Conservation (phyloP, 2,797 vertebrate species). For the Protosalanx chinensis region DNA sequence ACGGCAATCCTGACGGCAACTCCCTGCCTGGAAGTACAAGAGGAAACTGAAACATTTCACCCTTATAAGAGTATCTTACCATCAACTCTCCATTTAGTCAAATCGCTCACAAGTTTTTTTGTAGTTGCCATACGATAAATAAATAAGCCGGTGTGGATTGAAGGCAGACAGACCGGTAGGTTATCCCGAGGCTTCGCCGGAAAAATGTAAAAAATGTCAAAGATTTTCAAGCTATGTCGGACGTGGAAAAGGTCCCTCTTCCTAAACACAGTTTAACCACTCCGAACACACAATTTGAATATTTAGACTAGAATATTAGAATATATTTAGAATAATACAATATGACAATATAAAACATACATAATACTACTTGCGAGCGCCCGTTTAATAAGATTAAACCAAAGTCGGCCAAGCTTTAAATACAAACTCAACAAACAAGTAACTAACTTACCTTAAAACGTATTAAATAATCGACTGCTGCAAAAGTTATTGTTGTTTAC, state of each 20-base stretch:
- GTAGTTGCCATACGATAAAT: not conserved
- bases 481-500: conserved; percentile 11
- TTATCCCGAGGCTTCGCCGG: conserved; percentile 37
- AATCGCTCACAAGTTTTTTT: not conserved
- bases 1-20: conserved; percentile 74
- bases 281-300: not conserved
- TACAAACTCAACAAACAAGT: conserved; percentile 16
- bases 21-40: conserved; percentile 47
- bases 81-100: not conserved
- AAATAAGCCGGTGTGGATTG: not conserved
- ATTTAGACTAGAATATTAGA: too few relatives aligned
- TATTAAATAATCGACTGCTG: conserved; percentile 19
- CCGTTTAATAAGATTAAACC: not conserved
- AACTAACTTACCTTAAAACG: conserved; percentile 50
- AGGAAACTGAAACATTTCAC: conserved; percentile 48
- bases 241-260: conserved; percentile 29
- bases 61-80: conserved; percentile 53
- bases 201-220: conserved; percentile 62
- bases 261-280: not conserved
- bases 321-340: too few relatives aligned
- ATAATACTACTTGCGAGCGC: too few relatives aligned
- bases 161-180: not conserved
- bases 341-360: not conserved
- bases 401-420: not conserved
- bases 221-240: conserved; percentile 51